Percentiles rank a stretch among this genome's conserved stretches.
Evolutionary conservation across 2,113 vertebrate species (phyloP).

Genomic region (Sinocyclocheilus rhinocerous): DNA sequence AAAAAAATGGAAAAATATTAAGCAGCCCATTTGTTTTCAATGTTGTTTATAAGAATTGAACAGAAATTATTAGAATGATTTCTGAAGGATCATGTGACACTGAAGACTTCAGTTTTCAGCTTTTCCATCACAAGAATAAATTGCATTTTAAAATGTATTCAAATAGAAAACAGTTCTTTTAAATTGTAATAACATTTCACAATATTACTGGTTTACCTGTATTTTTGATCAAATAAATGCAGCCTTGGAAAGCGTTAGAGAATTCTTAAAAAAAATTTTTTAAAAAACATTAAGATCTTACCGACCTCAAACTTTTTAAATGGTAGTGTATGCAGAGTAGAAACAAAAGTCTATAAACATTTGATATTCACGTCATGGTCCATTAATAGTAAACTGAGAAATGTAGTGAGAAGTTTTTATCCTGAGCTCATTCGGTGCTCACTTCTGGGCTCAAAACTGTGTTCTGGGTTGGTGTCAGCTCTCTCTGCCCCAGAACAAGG

Average conservation of each 20-base stretch:
- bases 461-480: background rate
- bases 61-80: background rate
- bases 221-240: background rate
- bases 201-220: background rate
- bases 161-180: background rate
- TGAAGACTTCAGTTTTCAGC: background rate
- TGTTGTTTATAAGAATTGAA: background rate
- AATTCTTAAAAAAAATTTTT: background rate
- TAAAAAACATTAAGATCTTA: background rate
- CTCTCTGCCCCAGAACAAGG: constrained; percentile 52
- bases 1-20: background rate
- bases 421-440: background rate
- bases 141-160: background rate
- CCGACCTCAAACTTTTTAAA: background rate
- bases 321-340: background rate
- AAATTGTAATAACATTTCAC: background rate
- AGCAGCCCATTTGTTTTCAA: background rate
- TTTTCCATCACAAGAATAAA: background rate
- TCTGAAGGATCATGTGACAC: background rate
- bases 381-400: background rate
- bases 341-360: background rate
- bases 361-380: background rate
- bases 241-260: background rate
- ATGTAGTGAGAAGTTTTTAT: background rate
- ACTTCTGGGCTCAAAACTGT: background rate